phyloP scores from a whole-genome alignment of 2,888 invertebrate species.

The Drosophila parthenogenetica region DNA sequence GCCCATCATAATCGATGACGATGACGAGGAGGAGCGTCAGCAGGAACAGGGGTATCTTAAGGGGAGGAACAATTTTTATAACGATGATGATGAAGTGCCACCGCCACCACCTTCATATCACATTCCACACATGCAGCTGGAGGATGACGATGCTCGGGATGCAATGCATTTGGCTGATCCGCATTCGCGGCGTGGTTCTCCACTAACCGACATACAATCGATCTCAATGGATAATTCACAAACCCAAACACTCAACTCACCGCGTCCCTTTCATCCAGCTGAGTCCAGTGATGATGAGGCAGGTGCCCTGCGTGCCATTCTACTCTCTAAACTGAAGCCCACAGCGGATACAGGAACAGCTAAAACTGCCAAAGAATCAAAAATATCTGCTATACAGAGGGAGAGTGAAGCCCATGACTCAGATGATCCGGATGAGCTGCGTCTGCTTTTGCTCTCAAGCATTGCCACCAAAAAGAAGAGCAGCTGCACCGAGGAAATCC shows the following conservation, averaged over 20 bases:
- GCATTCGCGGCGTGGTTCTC: conserved; percentile 47
- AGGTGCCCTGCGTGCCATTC: conserved; percentile 78
- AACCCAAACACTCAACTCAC: conserved; percentile 26
- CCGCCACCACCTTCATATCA: conserved; percentile 70
- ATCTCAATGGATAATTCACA: conserved; percentile 70
- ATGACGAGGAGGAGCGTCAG: conserved; percentile 42
- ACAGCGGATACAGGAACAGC: not conserved
- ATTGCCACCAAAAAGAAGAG: conserved; percentile 66
- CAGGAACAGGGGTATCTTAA: not conserved
- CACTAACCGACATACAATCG: conserved; percentile 63
- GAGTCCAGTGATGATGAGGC: conserved; percentile 78
- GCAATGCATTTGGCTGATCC: conserved; percentile 52
- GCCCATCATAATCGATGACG: conserved; percentile 68
- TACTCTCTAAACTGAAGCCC: conserved; percentile 75
- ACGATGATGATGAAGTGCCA: conserved; percentile 53
- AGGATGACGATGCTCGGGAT: conserved; percentile 70
- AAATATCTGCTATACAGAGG: not conserved
- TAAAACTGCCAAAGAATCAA: not conserved
- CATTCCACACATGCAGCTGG: conserved; percentile 60
- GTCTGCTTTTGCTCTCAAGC: conserved; percentile 72
- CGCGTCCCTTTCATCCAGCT: conserved; percentile 6
- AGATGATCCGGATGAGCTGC: conserved; percentile 70
- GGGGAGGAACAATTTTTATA: not conserved
- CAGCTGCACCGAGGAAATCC: not conserved
- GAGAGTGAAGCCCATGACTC: conserved; percentile 28